phyloP scores from a whole-genome alignment of 2,888 invertebrate genomes.

The Dryobota labecula region DNA sequence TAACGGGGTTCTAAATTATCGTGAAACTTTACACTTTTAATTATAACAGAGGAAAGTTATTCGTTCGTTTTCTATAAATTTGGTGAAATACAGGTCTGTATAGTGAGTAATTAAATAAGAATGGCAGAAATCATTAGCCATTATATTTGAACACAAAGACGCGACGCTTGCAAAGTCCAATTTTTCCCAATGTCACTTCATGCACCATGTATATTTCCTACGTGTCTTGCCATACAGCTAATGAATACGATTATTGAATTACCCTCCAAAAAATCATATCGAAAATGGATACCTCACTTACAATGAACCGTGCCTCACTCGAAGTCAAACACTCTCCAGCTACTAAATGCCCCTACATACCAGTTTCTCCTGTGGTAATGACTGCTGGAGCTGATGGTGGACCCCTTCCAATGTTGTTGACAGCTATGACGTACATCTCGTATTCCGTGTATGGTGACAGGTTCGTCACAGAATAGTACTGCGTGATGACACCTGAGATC shows the following conservation, averaged over 20 bases:
- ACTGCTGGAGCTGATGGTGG: slow-evolving; percentile 96
- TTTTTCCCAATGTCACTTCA: background rate
- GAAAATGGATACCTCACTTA: slow-evolving; percentile 6
- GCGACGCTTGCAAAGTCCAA: background rate
- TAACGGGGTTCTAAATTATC: slow-evolving; percentile 28
- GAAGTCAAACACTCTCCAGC: slow-evolving; percentile 20
- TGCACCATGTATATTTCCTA: background rate
- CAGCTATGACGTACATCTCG: slow-evolving; percentile 98
- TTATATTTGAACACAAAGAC: background rate
- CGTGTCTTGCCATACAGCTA: background rate
- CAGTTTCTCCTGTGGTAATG: slow-evolving; percentile 99
- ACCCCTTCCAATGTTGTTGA: slow-evolving; percentile 98
- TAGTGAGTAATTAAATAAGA: slow-evolving; percentile 9
- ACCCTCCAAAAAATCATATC: background rate
- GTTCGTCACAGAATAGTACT: slow-evolving; percentile 97
- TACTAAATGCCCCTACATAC: slow-evolving; percentile 89
- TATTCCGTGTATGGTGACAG: slow-evolving; percentile 98
- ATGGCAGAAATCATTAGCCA: background rate
- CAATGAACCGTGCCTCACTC: slow-evolving; percentile 14
- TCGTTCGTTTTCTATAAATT: background rate
- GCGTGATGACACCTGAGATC: slow-evolving; percentile 97
- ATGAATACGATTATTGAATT: background rate
- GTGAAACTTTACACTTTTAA: slow-evolving; percentile 21
- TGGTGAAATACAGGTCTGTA: background rate
- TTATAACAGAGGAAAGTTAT: background rate